Evolutionary conservation across 2,797 vertebrate species (phyloP).

Genomic region (Threskiornis aethiopicus): DNA sequence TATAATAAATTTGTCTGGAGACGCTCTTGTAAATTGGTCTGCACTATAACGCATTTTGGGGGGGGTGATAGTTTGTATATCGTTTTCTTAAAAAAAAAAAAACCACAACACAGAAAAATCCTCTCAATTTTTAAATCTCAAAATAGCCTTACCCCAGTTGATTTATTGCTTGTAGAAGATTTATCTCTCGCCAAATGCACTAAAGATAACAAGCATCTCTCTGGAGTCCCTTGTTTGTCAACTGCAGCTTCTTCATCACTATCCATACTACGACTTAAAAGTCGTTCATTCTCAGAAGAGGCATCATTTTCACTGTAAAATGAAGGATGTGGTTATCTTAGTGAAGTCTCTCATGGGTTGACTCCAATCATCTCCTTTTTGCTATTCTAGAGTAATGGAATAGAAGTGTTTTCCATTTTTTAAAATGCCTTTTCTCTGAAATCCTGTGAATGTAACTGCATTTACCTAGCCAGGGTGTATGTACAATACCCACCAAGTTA

Average conservation of each 20-base stretch:
- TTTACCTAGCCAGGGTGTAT: too few relatives aligned
- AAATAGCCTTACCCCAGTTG: slow-evolving; percentile 84
- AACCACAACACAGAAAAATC: not conserved
- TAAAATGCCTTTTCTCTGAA: not conserved
- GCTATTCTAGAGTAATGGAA: not conserved
- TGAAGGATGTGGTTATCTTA: not conserved
- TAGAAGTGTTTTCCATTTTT: not conserved
- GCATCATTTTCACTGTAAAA: slow-evolving; percentile 92
- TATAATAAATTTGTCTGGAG: not conserved
- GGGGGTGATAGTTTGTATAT: not conserved
- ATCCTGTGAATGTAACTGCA: not conserved
- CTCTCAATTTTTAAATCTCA: not conserved
- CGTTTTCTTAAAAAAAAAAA: not conserved
- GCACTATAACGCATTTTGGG: not conserved
- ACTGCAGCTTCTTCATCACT: slow-evolving; percentile 93
- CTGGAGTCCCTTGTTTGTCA: slow-evolving; percentile 88
- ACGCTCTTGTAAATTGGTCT: not conserved
- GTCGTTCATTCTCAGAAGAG: slow-evolving; percentile 96
- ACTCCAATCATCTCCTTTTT: not conserved
- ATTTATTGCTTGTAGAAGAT: slow-evolving; percentile 79
- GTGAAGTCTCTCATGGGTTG: not conserved
- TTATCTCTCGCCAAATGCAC: slow-evolving; percentile 90
- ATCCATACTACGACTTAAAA: slow-evolving; percentile 94
- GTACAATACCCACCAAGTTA: not conserved
- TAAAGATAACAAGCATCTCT: slow-evolving; percentile 91